Conservation (phyloP, 2,113 vertebrate species). For the Oreochromis aureus region DNA sequence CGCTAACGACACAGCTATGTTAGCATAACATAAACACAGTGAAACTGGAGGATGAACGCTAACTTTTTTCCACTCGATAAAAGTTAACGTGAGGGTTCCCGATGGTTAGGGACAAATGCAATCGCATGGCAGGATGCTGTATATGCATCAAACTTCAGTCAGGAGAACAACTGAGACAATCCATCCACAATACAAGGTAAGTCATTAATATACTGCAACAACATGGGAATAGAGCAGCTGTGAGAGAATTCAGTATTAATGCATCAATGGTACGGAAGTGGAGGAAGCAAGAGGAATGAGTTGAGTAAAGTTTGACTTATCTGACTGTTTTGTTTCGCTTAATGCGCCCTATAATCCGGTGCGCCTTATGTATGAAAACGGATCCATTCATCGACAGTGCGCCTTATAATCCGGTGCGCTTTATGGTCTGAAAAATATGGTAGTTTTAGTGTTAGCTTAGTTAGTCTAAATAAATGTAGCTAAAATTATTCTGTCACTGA, state of each 20-base stretch:
- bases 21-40: too few species aligned
- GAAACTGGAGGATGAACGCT: too few species aligned
- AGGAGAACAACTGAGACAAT: not conserved
- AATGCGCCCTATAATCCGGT: fast-evolving
- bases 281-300: not conserved
- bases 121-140: not conserved
- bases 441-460: not conserved
- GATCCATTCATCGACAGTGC: not conserved
- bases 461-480: not conserved
- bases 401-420: not conserved
- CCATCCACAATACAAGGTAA: fast-evolving
- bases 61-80: too few species aligned
- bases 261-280: not conserved
- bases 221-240: not conserved
- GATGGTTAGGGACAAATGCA: too few species aligned
- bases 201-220: not conserved
- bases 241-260: not conserved
- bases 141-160: not conserved
- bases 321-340: fast-evolving
- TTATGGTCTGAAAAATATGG: not conserved
- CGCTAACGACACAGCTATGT: fast-evolving
- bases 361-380: not conserved
- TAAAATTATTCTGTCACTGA: not conserved
- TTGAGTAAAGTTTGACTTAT: too few species aligned
- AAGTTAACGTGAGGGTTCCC: too few species aligned